Percentiles rank a stretch among this genome's conserved stretches.
Evolutionary conservation across 1,140 invertebrate genomes (phyloP).

Genomic region (Brachionus angularis): DNA sequence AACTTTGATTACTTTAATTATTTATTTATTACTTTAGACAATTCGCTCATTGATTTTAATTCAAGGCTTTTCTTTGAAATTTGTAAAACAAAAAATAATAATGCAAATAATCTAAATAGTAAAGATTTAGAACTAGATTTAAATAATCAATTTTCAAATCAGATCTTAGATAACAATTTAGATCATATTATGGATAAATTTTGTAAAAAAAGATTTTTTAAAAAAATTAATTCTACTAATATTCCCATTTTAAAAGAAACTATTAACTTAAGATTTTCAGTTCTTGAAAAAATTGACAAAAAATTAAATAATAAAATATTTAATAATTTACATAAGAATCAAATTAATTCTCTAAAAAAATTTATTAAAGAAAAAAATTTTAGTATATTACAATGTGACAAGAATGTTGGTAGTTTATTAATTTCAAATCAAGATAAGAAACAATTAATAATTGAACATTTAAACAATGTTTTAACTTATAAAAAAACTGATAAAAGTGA

Average conservation of each 20-base stretch:
- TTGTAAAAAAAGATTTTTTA: not conserved
- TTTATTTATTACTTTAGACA: not conserved
- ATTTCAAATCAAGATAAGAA: constrained; percentile 15
- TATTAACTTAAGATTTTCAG: not conserved
- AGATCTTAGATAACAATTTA: constrained; percentile 8
- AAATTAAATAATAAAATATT: not conserved
- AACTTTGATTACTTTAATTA: not conserved
- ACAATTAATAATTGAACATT: not conserved
- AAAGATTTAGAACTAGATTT: too few relatives aligned
- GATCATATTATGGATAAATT: not conserved
- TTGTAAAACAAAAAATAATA: too few relatives aligned
- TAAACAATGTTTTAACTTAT: not conserved
- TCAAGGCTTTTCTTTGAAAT: not conserved
- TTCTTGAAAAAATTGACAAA: not conserved
- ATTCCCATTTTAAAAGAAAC: constrained; percentile 4
- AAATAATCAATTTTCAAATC: too few relatives aligned
- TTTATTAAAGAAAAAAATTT: constrained; percentile 2
- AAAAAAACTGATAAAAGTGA: not conserved
- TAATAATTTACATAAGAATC: not conserved
- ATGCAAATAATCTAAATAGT: too few relatives aligned
- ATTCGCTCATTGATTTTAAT: not conserved
- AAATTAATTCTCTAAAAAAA: not conserved
- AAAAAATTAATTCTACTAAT: not conserved
- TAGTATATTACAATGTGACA: constrained; percentile 8
- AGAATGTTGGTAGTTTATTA: not conserved